Evolutionary conservation across 2,797 vertebrate genomes (phyloP).

Genomic region (Syngnathus rostellatus): DNA sequence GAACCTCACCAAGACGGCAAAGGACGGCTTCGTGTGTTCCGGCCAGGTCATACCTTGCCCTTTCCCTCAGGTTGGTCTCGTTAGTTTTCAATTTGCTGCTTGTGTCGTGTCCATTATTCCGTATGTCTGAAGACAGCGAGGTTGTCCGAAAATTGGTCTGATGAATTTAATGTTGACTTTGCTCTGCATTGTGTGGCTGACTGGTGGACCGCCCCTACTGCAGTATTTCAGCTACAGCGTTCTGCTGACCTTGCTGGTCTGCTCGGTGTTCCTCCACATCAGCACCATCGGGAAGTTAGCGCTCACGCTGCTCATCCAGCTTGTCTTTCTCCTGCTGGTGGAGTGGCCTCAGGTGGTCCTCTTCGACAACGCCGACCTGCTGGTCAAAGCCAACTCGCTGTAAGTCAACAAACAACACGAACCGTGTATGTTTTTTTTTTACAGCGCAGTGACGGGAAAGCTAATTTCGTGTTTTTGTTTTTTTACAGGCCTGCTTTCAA

Average conservation of each 20-base stretch:
- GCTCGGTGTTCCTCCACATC: slow-evolving; percentile 96
- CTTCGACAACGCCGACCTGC: slow-evolving; percentile 89
- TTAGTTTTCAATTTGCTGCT: slow-evolving; percentile 6
- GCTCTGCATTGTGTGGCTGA: neutral
- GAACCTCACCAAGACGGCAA: slow-evolving; percentile 73
- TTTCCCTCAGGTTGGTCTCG: slow-evolving; percentile 83
- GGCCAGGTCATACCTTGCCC: slow-evolving; percentile 70
- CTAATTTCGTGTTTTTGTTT: slow-evolving; percentile 4
- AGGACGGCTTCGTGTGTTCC: slow-evolving; percentile 72
- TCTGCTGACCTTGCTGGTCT: slow-evolving; percentile 91
- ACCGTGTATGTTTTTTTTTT: neutral
- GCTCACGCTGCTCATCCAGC: slow-evolving; percentile 83
- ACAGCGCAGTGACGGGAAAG: neutral
- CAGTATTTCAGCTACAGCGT: slow-evolving; percentile 92
- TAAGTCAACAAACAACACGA: slow-evolving; percentile 61
- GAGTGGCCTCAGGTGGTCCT: slow-evolving; percentile 83
- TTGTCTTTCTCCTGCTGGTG: slow-evolving; percentile 81
- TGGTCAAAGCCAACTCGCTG: slow-evolving; percentile 80
- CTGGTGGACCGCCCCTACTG: neutral
- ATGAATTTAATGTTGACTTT: neutral
- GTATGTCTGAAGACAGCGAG: too few species aligned
- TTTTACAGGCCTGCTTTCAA: slow-evolving; percentile 58
- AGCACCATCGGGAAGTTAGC: slow-evolving; percentile 93
- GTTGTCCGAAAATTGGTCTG: too few species aligned
- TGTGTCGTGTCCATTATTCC: neutral